Evolutionary conservation across 2,797 vertebrate species (phyloP).

Genomic region (Odontamblyopus rebecca): DNA sequence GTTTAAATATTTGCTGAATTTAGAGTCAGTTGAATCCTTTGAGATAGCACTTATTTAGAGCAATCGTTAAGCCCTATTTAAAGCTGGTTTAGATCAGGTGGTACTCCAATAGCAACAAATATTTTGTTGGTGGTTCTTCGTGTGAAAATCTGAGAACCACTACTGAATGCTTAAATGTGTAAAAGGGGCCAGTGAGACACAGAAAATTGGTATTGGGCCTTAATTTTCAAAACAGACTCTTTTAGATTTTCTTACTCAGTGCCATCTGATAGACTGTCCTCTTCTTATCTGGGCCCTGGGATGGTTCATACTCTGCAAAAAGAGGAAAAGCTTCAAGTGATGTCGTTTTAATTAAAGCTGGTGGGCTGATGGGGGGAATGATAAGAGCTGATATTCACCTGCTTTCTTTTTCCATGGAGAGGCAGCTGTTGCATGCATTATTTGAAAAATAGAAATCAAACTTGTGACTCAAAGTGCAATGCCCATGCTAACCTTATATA

Average conservation of each 20-base stretch:
- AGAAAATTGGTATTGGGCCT: not conserved
- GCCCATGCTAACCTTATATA: conserved; percentile 16
- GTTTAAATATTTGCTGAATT: not conserved
- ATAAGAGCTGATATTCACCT: conserved; percentile 78
- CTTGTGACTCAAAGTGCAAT: conserved; percentile 33
- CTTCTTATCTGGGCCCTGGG: conserved; percentile 89
- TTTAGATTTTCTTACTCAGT: conserved; percentile 81
- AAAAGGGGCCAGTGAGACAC: not conserved
- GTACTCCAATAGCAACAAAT: not conserved
- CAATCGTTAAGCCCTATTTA: not conserved
- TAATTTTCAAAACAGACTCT: conserved; percentile 30
- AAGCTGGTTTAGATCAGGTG: not conserved
- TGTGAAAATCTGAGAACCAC: not conserved
- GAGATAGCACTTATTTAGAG: no score
- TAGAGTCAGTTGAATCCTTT: no score
- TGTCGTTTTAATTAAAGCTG: conserved; percentile 65
- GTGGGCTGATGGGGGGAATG: conserved; percentile 53
- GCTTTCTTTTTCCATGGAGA: conserved; percentile 93
- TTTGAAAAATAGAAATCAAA: conserved; percentile 58
- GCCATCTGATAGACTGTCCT: conserved; percentile 96
- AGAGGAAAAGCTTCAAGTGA: conserved; percentile 51
- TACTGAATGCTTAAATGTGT: not conserved
- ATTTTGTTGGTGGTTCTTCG: not conserved
- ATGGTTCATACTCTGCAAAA: conserved; percentile 84
- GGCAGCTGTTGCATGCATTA: conserved; percentile 72